phyloP scores from a whole-genome alignment of 37 sponge, comb jelly and placozoan species.

The Hexactinellida sp. region DNA sequence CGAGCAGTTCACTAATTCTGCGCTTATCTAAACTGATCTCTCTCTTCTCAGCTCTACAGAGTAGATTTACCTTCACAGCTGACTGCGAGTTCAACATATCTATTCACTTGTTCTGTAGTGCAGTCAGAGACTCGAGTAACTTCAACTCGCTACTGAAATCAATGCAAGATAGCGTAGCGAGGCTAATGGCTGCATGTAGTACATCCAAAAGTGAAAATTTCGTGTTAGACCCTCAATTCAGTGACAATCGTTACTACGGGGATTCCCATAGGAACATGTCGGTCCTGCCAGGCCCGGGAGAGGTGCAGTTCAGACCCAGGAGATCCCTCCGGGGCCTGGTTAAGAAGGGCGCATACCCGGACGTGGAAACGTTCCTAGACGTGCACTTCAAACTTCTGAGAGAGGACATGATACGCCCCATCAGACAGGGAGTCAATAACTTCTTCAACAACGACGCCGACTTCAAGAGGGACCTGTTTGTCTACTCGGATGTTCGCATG shows the following conservation, averaged over 20 bases:
- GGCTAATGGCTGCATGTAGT: neutral
- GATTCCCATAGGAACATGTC: neutral
- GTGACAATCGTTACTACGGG: neutral
- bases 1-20: neutral
- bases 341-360: slow-evolving; percentile 34
- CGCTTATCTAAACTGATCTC: neutral
- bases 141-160: neutral
- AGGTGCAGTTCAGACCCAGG: neutral
- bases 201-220: neutral
- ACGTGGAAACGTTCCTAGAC: slow-evolving; percentile 64
- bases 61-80: neutral
- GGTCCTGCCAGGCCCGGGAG: neutral
- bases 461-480: slow-evolving; percentile 33
- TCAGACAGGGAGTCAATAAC: slow-evolving; percentile 45
- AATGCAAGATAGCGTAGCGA: neutral
- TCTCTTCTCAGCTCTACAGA: neutral
- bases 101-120: neutral
- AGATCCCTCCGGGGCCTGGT: neutral
- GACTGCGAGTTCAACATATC: neutral
- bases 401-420: slow-evolving; percentile 77
- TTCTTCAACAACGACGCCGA: slow-evolving; percentile 15
- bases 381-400: slow-evolving; percentile 68
- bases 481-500: slow-evolving; percentile 40
- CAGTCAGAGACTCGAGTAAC: neutral
- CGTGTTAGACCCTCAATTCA: neutral